Base-by-base conservation (phyloP, 2,888 invertebrate genomes). In the Oscheius sp. region DNA sequence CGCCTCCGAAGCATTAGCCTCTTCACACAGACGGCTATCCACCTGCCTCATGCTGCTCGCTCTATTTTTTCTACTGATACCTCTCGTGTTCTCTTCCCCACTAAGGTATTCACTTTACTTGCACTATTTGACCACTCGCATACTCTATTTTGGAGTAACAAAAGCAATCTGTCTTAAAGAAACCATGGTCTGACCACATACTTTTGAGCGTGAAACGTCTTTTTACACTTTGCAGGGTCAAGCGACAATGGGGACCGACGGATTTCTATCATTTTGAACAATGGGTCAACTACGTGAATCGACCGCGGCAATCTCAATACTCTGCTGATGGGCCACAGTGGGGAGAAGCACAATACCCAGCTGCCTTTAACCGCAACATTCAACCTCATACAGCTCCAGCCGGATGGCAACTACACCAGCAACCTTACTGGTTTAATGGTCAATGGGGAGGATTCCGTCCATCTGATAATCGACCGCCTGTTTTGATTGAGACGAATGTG, bases 231-330 rank as follows among this genome's bases (percentile, higher is more conserved):
- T 70, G 11, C 58, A 70, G 70, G 48, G 59, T 70, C n/a, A 70
- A 48, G 48, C 58, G 70, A 5, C 70, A 70, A 37, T 70, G 58
- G 58, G 70, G 70, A 29, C 70, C 70, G 35, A 7, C 48, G n/a
- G 47, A 70, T 32, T 70, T 59, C 59, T 59, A 58, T 29, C 58
- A 70, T 21, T 70, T 70, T 32, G 70, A 59, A 58, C 57, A 59
- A 42, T 70, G 70, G 70, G 70, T 59, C 33, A 48, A 70, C 70
- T 70, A 70, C 50, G 57, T 70, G n/a, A 70, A 59, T 42, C 58
- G 70, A 37, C 68, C 68, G 9, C 53, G 68, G 11, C 55, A 53
- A 29, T 21, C 21, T 47, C 55, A 68, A 29, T 68, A 37, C 42
- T 68, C 68, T n/a, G 68, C 35, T 5, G 68, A 68, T 53, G 42